A percentile compares a stretch with the other conserved stretches of the same genome.
These are phyloP conservation scores for Drosophila niveifrons DNA, from an alignment of 2,888 invertebrate species.

Conservation along the genomic window DNA sequence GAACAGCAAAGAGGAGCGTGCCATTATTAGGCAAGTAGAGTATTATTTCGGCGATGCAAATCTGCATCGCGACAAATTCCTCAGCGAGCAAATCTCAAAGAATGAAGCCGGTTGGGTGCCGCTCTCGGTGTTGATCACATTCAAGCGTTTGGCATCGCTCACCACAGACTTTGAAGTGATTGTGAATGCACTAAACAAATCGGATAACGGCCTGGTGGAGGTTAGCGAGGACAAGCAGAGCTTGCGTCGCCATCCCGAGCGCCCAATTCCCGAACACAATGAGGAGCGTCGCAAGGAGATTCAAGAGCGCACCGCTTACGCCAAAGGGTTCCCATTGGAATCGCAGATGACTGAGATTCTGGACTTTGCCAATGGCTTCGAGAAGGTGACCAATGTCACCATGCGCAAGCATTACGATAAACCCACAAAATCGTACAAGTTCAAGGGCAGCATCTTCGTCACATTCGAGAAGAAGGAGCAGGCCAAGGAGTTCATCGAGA, in stretches of 20 bases:
- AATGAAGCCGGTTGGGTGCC: constrained; percentile 98
- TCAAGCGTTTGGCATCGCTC: constrained; percentile 93
- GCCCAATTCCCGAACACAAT: constrained; percentile 91
- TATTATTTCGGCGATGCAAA: constrained; percentile 94
- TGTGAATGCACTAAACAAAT: constrained; percentile 90
- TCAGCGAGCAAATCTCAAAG: constrained; percentile 93
- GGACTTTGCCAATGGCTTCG: constrained; percentile 90
- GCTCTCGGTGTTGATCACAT: constrained; percentile 92
- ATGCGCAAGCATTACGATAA: constrained; percentile 88
- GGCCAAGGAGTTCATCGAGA: constrained; percentile 91
- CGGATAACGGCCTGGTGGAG: constrained; percentile 90
- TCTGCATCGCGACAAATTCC: constrained; percentile 95
- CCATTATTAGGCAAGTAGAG: constrained; percentile 89
- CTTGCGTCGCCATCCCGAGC: constrained; percentile 89
- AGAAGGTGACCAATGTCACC: constrained; percentile 89
- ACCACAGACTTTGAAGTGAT: constrained; percentile 90
- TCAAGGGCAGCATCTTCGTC: constrained; percentile 97
- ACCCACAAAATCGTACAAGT: constrained; percentile 88
- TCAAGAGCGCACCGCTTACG: constrained; percentile 92
- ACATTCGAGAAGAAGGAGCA: constrained; percentile 93
- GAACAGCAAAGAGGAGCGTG: constrained; percentile 86
- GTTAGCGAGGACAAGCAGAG: constrained; percentile 87
- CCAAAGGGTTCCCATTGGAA: constrained; percentile 93
- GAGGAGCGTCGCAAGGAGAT: constrained; percentile 93
- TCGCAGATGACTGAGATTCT: constrained; percentile 90